These are phyloP conservation scores for Babylonia areolata DNA, from an alignment of 1,140 invertebrate species.

Conservation along the genomic window DNA sequence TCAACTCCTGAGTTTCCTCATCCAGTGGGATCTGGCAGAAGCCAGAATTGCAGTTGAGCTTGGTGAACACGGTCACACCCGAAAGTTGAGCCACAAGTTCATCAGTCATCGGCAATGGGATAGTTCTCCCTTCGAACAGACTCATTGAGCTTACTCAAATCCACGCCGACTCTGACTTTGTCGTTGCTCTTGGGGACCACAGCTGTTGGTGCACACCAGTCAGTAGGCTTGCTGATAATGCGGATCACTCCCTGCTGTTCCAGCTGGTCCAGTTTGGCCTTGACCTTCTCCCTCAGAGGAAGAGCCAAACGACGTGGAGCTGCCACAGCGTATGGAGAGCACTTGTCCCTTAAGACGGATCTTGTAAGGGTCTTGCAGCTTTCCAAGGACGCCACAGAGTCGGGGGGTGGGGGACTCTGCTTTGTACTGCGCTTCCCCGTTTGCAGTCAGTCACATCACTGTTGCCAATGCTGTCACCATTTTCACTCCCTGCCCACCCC, in stretches of 20 bases:
- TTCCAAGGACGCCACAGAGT: background rate
- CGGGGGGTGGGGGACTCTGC: background rate
- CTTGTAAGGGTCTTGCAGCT: background rate
- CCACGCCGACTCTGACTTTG: constrained; percentile 52
- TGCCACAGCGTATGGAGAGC: constrained; percentile 17
- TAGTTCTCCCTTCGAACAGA: too few species aligned
- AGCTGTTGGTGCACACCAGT: constrained; percentile 29
- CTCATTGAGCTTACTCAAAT: constrained; percentile 41
- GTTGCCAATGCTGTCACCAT: too few species aligned
- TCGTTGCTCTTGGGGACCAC: too few species aligned
- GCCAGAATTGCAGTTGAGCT: too few species aligned
- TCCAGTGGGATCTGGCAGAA: too few species aligned
- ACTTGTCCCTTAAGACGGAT: constrained; percentile 12
- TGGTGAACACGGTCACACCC: too few species aligned
- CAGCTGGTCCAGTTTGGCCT: background rate
- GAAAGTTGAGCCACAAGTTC: constrained; percentile 43
- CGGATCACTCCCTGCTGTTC: constrained; percentile 3
- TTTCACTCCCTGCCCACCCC: too few species aligned
- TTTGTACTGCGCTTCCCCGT: background rate
- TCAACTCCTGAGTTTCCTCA: constrained; percentile 36
- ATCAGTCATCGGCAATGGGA: constrained; percentile 43
- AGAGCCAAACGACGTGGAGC: constrained; percentile 25
- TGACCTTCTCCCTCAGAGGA: background rate
- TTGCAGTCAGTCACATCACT: too few species aligned
- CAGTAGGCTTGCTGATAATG: constrained; percentile 1